Conservation (phyloP, 2,797 vertebrate species). For the Chromobotia macracanthus region DNA sequence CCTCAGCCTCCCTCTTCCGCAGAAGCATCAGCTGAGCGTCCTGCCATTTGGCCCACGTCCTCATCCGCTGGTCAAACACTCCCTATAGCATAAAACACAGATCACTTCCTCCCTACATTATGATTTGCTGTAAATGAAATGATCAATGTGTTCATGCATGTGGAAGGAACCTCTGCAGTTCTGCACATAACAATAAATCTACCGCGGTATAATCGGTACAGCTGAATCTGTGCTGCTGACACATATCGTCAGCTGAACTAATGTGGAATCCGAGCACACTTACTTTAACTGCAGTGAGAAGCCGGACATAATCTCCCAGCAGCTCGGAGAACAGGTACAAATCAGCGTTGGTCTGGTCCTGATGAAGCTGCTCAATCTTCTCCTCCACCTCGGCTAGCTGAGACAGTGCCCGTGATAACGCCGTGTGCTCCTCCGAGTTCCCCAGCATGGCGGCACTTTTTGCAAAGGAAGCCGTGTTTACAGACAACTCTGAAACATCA, state of each 20-base stretch:
- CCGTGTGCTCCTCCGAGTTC: slow-evolving; percentile 97
- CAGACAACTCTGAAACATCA: slow-evolving; percentile 84
- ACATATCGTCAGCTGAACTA: too few relatives aligned
- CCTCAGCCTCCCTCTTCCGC: slow-evolving; percentile 93
- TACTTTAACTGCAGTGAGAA: slow-evolving; percentile 93
- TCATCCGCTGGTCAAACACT: slow-evolving; percentile 95
- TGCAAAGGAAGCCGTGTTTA: slow-evolving; percentile 92
- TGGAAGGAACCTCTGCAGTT: too few relatives aligned
- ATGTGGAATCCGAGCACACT: slow-evolving; percentile 44
- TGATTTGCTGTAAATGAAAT: too few relatives aligned
- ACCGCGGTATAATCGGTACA: too few relatives aligned
- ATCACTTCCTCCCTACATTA: too few relatives aligned
- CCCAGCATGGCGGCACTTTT: slow-evolving; percentile 98
- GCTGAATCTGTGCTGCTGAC: too few relatives aligned
- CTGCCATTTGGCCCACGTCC: slow-evolving; percentile 98
- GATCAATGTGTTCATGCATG: too few relatives aligned
- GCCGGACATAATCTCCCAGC: slow-evolving; percentile 93
- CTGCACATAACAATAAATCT: too few relatives aligned
- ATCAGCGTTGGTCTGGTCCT: slow-evolving; percentile 94
- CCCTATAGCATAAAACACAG: slow-evolving; percentile 73
- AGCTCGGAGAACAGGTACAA: slow-evolving; percentile 93
- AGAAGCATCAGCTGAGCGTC: slow-evolving; percentile 92
- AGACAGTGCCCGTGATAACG: slow-evolving; percentile 91
- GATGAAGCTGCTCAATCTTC: slow-evolving; percentile 94
- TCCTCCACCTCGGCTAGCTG: slow-evolving; percentile 98